Evolutionary conservation across 2,888 invertebrate genomes (phyloP).

Genomic region (Lepidonotus clava): DNA sequence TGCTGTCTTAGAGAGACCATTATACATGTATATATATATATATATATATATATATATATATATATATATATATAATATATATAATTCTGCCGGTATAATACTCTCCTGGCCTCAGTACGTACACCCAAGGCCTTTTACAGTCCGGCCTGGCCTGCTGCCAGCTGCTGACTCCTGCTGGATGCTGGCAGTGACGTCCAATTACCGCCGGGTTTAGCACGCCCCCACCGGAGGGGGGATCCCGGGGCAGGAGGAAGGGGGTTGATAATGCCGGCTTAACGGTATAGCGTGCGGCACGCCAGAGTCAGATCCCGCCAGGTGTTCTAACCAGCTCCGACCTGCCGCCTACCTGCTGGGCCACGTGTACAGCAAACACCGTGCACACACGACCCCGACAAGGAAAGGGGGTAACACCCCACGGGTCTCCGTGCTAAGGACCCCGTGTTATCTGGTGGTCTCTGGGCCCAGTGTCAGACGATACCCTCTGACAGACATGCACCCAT

Average conservation of each 20-base stretch:
- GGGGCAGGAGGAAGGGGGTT: neutral
- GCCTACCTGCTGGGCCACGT: neutral
- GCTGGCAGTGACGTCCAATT: neutral
- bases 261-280: neutral
- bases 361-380: neutral
- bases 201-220: neutral
- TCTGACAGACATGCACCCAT: too few relatives aligned
- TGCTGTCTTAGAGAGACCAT: too few relatives aligned
- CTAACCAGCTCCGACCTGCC: neutral
- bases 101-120: too few relatives aligned
- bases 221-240: neutral
- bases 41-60: too few relatives aligned
- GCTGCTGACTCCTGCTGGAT: neutral
- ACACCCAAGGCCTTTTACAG: too few relatives aligned
- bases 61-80: too few relatives aligned
- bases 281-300: conserved; percentile 38
- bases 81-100: too few relatives aligned
- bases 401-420: too few relatives aligned
- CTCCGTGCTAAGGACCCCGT: too few relatives aligned
- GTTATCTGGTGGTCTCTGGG: too few relatives aligned
- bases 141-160: neutral
- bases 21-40: too few relatives aligned
- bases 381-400: neutral
- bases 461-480: too few relatives aligned
- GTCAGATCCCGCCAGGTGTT: neutral